phyloP scores from a whole-genome alignment of 2,888 invertebrate genomes.

The Nephrotoma flavescens region DNA sequence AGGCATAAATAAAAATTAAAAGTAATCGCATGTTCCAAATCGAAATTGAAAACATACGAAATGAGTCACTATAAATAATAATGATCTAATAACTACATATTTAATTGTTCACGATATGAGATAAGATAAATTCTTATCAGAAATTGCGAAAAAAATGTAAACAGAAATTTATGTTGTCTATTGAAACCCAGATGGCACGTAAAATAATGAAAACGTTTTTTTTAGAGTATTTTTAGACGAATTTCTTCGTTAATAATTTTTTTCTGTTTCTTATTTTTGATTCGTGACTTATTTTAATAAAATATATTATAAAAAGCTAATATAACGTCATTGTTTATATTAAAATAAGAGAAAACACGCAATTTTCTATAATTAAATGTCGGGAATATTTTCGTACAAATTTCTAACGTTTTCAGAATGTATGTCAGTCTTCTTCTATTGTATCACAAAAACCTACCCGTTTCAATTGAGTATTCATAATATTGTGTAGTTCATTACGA shows the following conservation, averaged over 20 bases:
- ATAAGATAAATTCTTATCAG: neutral
- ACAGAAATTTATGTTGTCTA: neutral
- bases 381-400: neutral
- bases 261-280: neutral
- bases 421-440: neutral
- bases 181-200: neutral
- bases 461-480: slow-evolving; percentile 90
- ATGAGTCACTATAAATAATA: neutral
- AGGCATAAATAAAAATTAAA: neutral
- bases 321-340: slow-evolving; percentile 3
- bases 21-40: neutral
- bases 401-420: neutral
- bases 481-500: slow-evolving; percentile 93
- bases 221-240: neutral
- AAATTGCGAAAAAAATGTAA: neutral
- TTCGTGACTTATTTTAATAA: neutral
- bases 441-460: slow-evolving; percentile 48
- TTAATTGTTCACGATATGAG: neutral
- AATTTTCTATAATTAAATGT: neutral
- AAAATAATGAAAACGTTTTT: neutral
- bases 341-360: neutral
- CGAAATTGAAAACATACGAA: neutral
- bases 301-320: neutral
- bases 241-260: neutral
- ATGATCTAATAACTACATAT: neutral